Conservation (phyloP, 2,797 vertebrate species). For the Pachyuromys duprasi region DNA sequence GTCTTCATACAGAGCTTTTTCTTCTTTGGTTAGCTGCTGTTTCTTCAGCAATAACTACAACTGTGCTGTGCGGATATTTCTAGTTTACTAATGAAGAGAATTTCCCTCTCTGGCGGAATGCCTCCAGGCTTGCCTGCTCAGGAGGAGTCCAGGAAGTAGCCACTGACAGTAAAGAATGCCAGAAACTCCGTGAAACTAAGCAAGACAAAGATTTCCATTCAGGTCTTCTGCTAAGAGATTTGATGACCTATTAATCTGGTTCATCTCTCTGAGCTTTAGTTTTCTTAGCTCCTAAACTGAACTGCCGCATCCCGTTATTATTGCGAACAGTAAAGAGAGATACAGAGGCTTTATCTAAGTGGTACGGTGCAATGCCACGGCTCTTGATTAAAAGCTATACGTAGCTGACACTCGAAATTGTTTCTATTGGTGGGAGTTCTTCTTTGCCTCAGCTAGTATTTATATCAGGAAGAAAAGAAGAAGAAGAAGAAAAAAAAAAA, state of each 20-base stretch:
- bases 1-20: background rate
- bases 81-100: slow-evolving; percentile 52
- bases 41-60: slow-evolving; percentile 16
- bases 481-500: background rate
- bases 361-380: background rate
- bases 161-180: slow-evolving; percentile 43
- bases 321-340: slow-evolving; percentile 17
- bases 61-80: slow-evolving; percentile 13
- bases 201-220: slow-evolving; percentile 40
- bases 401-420: background rate
- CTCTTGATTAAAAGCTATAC: background rate
- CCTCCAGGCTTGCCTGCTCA: slow-evolving; percentile 44
- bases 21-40: background rate
- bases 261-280: slow-evolving; percentile 22
- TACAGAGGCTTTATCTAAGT: background rate
- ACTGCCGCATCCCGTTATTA: background rate
- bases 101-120: slow-evolving; percentile 45
- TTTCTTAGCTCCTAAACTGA: slow-evolving; percentile 59
- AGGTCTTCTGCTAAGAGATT: background rate
- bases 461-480: slow-evolving; percentile 45
- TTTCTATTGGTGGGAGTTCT: slow-evolving; percentile 17
- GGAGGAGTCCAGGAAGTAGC: slow-evolving; percentile 53
- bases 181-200: slow-evolving; percentile 32
- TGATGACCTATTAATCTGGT: background rate
- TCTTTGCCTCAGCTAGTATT: slow-evolving; percentile 53